These are phyloP conservation scores for Microtus pennsylvanicus DNA, from an alignment of 2,113 vertebrate species.

Conservation along the genomic window DNA sequence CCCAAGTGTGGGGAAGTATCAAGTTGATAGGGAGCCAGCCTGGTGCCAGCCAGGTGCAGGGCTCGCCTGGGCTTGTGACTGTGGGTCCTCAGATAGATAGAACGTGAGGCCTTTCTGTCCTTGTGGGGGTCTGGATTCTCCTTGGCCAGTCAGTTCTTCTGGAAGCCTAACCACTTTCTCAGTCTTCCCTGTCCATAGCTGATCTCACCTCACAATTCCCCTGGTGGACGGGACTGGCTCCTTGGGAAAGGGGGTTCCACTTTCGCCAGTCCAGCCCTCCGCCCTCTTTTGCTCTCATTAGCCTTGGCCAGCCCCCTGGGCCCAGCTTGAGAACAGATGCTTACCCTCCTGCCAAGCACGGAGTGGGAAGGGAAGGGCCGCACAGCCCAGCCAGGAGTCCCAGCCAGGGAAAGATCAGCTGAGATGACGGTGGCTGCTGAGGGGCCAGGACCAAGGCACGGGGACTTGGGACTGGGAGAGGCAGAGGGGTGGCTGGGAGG, in stretches of 20 bases:
- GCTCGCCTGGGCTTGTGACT: neutral
- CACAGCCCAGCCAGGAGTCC: slow-evolving; percentile 67
- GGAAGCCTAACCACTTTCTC: neutral
- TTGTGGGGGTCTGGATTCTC: neutral
- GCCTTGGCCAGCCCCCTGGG: slow-evolving; percentile 65
- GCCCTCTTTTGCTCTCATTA: slow-evolving; percentile 47
- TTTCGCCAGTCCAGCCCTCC: slow-evolving; percentile 48
- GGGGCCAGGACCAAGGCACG: slow-evolving; percentile 13
- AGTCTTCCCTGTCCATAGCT: neutral
- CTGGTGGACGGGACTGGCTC: neutral
- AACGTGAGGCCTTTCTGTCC: neutral
- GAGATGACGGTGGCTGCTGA: slow-evolving; percentile 32
- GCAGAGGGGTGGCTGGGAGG: slow-evolving; percentile 46
- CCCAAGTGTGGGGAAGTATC: no score
- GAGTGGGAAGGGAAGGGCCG: slow-evolving; percentile 77
- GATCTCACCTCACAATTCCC: neutral
- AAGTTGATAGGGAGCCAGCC: neutral
- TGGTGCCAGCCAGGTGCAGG: neutral
- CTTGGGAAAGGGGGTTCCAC: slow-evolving; percentile 64
- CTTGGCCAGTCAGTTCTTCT: neutral
- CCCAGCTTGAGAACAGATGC: slow-evolving; percentile 68
- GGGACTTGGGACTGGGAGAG: neutral
- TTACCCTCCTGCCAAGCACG: slow-evolving; percentile 79
- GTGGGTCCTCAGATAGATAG: accelerated
- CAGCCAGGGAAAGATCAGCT: slow-evolving; percentile 75